Percentiles rank a stretch among this genome's conserved stretches.
Conservation (phyloP, 2,888 invertebrate genomes). For the Erpobdella octoculata region DNA sequence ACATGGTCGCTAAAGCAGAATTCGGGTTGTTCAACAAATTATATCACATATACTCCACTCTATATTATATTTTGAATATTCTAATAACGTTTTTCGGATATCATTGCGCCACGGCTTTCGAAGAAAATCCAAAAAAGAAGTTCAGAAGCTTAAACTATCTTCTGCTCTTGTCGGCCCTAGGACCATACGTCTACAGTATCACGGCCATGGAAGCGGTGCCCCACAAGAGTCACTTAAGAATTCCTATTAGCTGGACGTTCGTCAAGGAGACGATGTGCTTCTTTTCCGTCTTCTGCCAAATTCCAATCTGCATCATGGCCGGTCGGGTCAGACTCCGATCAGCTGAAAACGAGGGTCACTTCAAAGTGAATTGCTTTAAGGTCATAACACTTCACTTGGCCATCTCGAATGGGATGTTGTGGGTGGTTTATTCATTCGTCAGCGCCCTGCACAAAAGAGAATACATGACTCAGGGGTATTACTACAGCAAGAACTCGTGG, state of each 20-base stretch:
- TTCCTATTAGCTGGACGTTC: too few relatives aligned
- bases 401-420: slow-evolving; percentile 9
- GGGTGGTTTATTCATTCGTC: slow-evolving; percentile 3
- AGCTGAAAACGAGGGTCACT: neutral
- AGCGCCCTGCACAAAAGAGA: neutral
- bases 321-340: neutral
- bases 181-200: neutral
- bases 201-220: neutral
- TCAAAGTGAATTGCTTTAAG: slow-evolving; percentile 20
- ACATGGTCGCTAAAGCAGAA: neutral
- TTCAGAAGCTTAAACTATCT: slow-evolving; percentile 22
- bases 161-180: neutral
- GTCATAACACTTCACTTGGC: slow-evolving; percentile 20
- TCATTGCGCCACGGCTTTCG: neutral
- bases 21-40: neutral
- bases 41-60: neutral
- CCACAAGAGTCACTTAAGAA: neutral
- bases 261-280: neutral
- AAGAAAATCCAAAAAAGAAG: neutral
- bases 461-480: neutral
- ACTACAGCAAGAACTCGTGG: slow-evolving; percentile 3
- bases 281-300: slow-evolving; percentile 3
- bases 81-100: neutral
- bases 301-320: slow-evolving; percentile 2
- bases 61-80: slow-evolving; percentile 4